Conservation (phyloP, 2,797 vertebrate species). For the Pithecia hirsuta region DNA sequence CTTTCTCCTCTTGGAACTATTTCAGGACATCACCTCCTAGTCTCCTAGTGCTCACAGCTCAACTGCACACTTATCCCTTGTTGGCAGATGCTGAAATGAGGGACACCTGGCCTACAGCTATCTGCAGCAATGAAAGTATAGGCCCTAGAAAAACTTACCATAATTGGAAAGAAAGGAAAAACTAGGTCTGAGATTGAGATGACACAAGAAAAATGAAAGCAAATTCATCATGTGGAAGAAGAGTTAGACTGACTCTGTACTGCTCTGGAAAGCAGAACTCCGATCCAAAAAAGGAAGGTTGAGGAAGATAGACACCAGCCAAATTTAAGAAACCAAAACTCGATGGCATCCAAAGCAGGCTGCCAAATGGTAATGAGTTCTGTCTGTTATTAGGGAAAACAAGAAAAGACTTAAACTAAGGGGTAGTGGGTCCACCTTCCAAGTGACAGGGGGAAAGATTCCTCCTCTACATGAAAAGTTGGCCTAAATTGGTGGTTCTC, state of each 20-base stretch:
- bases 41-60: not conserved
- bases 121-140: not conserved
- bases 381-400: conserved; percentile 7
- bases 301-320: not conserved
- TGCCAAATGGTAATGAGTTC: not conserved
- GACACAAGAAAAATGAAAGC: not conserved
- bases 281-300: not conserved
- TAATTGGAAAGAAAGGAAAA: not conserved
- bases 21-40: not conserved
- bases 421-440: not conserved
- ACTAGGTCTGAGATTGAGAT: not conserved
- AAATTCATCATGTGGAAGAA: not conserved
- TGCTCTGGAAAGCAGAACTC: not conserved
- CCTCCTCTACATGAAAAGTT: not conserved
- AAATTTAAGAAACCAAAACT: not conserved
- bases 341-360: not conserved
- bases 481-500: not conserved
- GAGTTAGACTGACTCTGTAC: not conserved
- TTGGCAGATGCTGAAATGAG: not conserved
- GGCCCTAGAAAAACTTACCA: not conserved
- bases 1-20: not conserved
- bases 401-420: not conserved
- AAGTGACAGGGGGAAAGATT: not conserved
- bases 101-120: not conserved
- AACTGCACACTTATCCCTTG: not conserved